These are phyloP conservation scores for Macaria notata DNA, from an alignment of 2,888 invertebrate species.

Conservation along the genomic window DNA sequence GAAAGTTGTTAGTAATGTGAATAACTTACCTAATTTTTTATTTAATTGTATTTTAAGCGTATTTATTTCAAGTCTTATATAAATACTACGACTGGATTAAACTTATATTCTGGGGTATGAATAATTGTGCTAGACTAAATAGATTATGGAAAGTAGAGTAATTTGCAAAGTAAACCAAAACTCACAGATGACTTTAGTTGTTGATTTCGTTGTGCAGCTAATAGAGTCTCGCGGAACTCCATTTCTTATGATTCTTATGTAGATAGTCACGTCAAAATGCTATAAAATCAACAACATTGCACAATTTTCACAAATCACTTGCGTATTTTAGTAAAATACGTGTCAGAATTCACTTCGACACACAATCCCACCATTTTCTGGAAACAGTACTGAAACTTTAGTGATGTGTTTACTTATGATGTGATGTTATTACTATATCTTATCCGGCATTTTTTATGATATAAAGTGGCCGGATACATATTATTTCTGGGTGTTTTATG, in stretches of 20 bases:
- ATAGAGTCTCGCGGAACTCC: constrained; percentile 76
- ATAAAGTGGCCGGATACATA: too few species aligned
- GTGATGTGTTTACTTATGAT: constrained; percentile 21
- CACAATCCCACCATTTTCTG: constrained; percentile 78
- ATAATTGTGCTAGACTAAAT: constrained; percentile 1
- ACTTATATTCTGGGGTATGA: background rate
- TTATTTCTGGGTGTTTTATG: too few species aligned
- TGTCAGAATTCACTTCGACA: constrained; percentile 68
- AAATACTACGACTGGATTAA: too few species aligned
- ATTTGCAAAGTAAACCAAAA: constrained; percentile 43
- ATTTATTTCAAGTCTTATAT: too few species aligned
- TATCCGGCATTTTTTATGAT: too few species aligned
- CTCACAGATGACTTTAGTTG: constrained; percentile 80
- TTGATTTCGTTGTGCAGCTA: constrained; percentile 78
- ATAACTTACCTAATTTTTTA: too few species aligned
- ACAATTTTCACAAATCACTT: constrained; percentile 61
- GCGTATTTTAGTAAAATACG: constrained; percentile 70
- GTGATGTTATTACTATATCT: too few species aligned
- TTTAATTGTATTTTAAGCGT: too few species aligned
- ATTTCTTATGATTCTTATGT: constrained; percentile 46
- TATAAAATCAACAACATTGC: constrained; percentile 41
- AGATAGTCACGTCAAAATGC: constrained; percentile 25
- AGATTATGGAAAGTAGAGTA: constrained; percentile 26
- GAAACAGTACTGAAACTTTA: constrained; percentile 70
- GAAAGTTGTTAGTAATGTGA: constrained; percentile 12